Base-by-base conservation (phyloP, 1,140 invertebrate species). In the Parasteatoda tepidariorum region DNA sequence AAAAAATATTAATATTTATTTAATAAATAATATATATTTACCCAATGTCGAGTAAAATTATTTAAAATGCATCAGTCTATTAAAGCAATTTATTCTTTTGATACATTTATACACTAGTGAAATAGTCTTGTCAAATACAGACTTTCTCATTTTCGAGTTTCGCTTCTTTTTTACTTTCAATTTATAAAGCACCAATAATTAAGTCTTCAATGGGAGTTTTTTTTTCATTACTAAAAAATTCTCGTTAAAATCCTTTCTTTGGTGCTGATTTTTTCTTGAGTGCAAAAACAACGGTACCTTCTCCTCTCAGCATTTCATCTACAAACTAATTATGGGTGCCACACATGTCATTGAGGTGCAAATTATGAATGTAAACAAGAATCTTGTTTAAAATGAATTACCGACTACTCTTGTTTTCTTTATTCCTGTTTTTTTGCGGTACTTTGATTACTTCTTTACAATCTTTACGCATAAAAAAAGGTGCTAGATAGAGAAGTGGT, bases 361-460 rank as follows among this genome's bases (percentile, higher is more conserved):
- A 79, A 79, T 79, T 79, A 82, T 70, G 64, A 82, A 82, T 82
- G 66, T 82, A 71, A 82, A 82, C 78, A 82, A 70, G 67, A 31
- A 82, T 61, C 66, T 67, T 30, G 78, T 71, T 82, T 61, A 82
- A 82, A 82, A 82, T 61, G 78, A 82, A 82, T 82, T 82, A 71
- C 33, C 41, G 78, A 55, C 26, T 54, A 33, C 31, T 22, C 15
- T 11, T 67, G 64, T 67, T 22, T 38, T 22, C 22, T 78, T 71
- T 82, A 48, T 82, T 57, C 54, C 2, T 31, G 2, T 34, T 62
- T 68, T 59, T 73, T 15, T 24, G 24, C 34, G 31, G 41, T 18
- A 38, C 64, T 67, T 62, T 82, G 78, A 82, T 82, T 82, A 82
- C 78, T 82, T 82, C 78, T 82, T 82, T 82, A 82, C 67, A 71